Base-by-base conservation (phyloP, 92 coral and sea anemone genomes). In the Isaurus tuberculatus region DNA sequence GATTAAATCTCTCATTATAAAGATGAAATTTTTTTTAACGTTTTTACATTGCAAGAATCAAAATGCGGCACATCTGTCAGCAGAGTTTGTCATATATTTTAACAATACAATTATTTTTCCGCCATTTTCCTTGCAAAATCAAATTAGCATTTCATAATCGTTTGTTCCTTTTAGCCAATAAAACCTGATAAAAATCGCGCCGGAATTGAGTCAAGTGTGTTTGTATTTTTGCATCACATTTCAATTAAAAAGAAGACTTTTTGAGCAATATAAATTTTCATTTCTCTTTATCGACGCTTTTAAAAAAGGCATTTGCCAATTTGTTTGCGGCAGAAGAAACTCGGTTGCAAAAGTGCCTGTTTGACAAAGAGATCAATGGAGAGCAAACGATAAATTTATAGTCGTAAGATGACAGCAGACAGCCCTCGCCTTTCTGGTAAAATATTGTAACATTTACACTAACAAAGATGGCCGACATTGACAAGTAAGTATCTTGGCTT, bases 401-500 rank as follows among this genome's bases (percentile, higher is more conserved):
- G 37, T 29, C 33, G 33, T 11, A 5, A 27, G 34, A 13, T 15
- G 27, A 27, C 8, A 5, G 33, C 17, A 60, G 31, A 8, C 66
- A 60, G 14, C 31, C 23, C 7, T 20, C 29, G 10, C 27, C 4
- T 63, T 63, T 63, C 36, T 63, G 20, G 69, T 63, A 29, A 27
- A 29, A 8, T 55, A 8, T 19, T 29, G 69, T 63, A 25, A 63
- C 8, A 63, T 26, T 29, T 63, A 63, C 19, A 63, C 32, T 8
- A 29, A 26, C 22, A 25, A 72, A 72, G n/a, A 72, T 72, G 78
- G 60, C 78, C 16, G 78, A 72, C 14, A 17, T 23, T 37, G 78
- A 72, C 4, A 44, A 55, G 78, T 72, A 72, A 28, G 78, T 29
- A 26, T 23, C 78, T 23, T 43, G 17, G 16, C 4, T 26, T 44